A percentile compares a stretch with the other conserved stretches of the same genome.
phyloP scores from a whole-genome alignment of 2,797 vertebrate species.

The Neosilurus hyrtlii region DNA sequence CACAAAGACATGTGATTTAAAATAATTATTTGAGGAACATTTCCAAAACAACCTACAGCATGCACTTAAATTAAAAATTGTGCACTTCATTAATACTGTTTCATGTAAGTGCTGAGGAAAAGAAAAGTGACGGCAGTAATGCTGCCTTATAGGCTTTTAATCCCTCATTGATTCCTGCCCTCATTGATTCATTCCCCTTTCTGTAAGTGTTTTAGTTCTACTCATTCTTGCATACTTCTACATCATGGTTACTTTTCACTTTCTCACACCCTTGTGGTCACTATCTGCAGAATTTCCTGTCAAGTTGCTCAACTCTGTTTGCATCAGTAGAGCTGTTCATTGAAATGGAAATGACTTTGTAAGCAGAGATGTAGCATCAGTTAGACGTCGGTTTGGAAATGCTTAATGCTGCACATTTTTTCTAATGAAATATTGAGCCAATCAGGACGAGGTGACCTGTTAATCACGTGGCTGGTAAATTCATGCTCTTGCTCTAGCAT shows the following conservation, averaged over 20 bases:
- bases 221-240: background rate
- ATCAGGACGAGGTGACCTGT: background rate
- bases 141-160: background rate
- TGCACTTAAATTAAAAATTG: too few relatives aligned
- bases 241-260: slow-evolving; percentile 7
- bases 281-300: slow-evolving; percentile 67
- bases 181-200: background rate
- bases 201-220: background rate
- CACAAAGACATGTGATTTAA: too few relatives aligned
- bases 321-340: slow-evolving; percentile 27
- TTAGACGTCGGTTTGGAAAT: background rate
- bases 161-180: slow-evolving; percentile 15
- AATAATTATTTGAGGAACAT: too few relatives aligned
- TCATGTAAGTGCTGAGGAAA: background rate
- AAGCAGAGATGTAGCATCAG: background rate
- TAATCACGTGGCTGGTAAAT: background rate
- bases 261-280: slow-evolving; percentile 37
- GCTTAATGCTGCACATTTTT: background rate
- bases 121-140: background rate
- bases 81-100: background rate
- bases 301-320: slow-evolving; percentile 28
- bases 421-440: background rate
- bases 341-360: background rate
- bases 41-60: too few relatives aligned
- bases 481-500: background rate